Evolutionary conservation across 2,888 invertebrate species (phyloP).

Genomic region (Pheosia gnoma): DNA sequence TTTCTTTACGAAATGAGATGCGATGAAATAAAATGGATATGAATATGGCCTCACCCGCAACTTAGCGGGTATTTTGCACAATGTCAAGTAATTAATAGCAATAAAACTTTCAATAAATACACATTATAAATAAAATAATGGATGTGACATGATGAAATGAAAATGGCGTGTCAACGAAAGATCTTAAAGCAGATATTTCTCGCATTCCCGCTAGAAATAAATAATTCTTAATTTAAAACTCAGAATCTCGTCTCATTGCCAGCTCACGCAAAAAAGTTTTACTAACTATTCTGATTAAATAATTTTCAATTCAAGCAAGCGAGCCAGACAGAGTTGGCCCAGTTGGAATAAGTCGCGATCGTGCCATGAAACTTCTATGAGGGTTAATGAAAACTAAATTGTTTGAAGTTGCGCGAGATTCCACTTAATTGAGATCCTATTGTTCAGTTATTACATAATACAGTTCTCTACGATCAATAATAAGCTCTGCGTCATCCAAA

Average conservation of each 20-base stretch:
- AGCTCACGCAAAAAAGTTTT: not conserved
- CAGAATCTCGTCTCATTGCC: not conserved
- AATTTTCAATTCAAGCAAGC: slow-evolving; percentile 11
- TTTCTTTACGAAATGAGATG: too few relatives aligned
- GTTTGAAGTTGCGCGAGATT: slow-evolving; percentile 5
- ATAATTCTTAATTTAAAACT: slow-evolving; percentile 2
- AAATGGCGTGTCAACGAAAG: too few relatives aligned
- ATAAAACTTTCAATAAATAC: too few relatives aligned
- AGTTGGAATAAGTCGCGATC: not conserved
- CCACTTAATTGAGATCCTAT: slow-evolving; percentile 3
- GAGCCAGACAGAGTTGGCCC: slow-evolving; percentile 5
- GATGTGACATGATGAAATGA: too few relatives aligned
- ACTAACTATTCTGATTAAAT: slow-evolving; percentile 11
- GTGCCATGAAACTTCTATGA: slow-evolving; percentile 7
- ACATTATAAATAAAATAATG: too few relatives aligned
- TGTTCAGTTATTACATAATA: slow-evolving; percentile 4
- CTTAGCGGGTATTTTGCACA: too few relatives aligned
- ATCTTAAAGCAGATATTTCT: not conserved
- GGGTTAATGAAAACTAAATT: slow-evolving; percentile 9
- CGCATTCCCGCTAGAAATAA: not conserved
- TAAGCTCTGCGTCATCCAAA: not conserved
- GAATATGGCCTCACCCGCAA: too few relatives aligned
- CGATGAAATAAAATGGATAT: too few relatives aligned
- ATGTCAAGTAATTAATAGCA: too few relatives aligned
- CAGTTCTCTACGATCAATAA: not conserved